Conservation (phyloP, 2,113 vertebrate species). For the Collichthys lucidus region DNA sequence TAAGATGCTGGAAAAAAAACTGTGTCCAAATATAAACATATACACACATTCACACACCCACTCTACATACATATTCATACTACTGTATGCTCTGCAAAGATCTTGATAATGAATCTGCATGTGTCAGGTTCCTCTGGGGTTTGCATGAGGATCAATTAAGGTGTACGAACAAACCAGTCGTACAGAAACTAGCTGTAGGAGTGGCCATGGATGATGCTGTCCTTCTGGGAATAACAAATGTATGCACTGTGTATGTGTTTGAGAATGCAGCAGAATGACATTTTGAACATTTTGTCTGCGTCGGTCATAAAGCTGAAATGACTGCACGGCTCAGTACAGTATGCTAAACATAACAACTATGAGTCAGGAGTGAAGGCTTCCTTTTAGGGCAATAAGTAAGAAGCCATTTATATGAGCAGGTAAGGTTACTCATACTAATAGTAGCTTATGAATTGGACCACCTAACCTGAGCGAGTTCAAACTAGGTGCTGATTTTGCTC, state of each 20-base stretch:
- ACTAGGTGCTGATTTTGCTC: slow-evolving; percentile 12
- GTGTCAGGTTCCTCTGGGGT: slow-evolving; percentile 16
- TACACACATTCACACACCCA: neutral
- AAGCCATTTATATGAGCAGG: slow-evolving; percentile 6
- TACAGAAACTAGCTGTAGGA: slow-evolving; percentile 54
- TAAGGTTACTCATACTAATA: slow-evolving; percentile 30
- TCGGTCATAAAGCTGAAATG: slow-evolving; percentile 44
- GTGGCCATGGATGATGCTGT: slow-evolving; percentile 9
- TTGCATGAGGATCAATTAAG: slow-evolving; percentile 25
- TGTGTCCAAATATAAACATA: slow-evolving; percentile 27
- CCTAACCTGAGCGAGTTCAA: neutral
- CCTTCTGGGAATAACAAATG: slow-evolving; percentile 38
- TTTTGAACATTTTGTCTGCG: slow-evolving; percentile 54
- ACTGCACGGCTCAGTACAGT: slow-evolving; percentile 26
- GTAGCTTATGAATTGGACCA: slow-evolving; percentile 11
- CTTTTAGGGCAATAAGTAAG: slow-evolving; percentile 62
- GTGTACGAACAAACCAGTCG: slow-evolving; percentile 42
- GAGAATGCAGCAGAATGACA: slow-evolving; percentile 51
- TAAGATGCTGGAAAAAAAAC: neutral
- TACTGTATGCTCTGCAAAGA: slow-evolving; percentile 4
- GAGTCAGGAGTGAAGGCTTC: slow-evolving; percentile 45
- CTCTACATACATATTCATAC: slow-evolving; percentile 8
- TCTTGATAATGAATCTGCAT: slow-evolving; percentile 6
- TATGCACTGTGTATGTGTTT: neutral
- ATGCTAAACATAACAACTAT: slow-evolving; percentile 50